Conservation (phyloP, 2,888 invertebrate genomes). For the Euphydryas editha region DNA sequence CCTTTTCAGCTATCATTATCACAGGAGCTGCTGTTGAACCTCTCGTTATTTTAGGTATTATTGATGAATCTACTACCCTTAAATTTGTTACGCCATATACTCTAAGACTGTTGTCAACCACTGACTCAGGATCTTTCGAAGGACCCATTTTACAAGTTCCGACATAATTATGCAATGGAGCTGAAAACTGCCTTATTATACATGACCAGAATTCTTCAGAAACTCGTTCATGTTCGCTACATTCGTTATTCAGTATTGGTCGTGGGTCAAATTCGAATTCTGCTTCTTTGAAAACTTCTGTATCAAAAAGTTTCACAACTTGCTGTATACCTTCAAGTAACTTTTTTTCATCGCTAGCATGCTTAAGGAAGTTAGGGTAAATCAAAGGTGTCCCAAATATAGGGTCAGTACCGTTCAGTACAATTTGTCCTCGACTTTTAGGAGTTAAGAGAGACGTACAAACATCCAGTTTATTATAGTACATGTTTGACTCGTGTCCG, state of each 20-base stretch:
- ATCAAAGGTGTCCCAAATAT: conserved; percentile 70
- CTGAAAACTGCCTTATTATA: conserved; percentile 76
- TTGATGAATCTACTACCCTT: conserved; percentile 73
- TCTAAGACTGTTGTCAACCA: conserved; percentile 67
- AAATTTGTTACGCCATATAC: conserved; percentile 70
- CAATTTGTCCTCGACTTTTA: conserved; percentile 71
- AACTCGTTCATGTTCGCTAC: conserved; percentile 68
- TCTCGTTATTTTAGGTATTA: conserved; percentile 75
- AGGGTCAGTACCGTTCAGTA: conserved; percentile 70
- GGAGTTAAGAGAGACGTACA: conserved; percentile 74
- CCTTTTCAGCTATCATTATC: conserved; percentile 80
- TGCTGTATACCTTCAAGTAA: conserved; percentile 73
- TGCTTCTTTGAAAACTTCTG: conserved; percentile 71
- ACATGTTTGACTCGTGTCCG: conserved; percentile 78
- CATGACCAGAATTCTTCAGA: conserved; percentile 75
- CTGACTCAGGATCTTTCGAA: conserved; percentile 65
- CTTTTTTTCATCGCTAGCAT: conserved; percentile 66
- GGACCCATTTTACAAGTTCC: conserved; percentile 80
- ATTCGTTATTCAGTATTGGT: conserved; percentile 70
- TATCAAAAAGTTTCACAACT: conserved; percentile 72
- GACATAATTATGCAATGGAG: conserved; percentile 72
- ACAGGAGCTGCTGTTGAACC: conserved; percentile 76
- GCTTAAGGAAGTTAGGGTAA: conserved; percentile 75
- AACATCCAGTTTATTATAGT: conserved; percentile 73
- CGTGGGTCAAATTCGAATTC: conserved; percentile 72